Evolutionary conservation across 2,888 invertebrate species (phyloP).

Genomic region (Leptothorax acervorum): DNA sequence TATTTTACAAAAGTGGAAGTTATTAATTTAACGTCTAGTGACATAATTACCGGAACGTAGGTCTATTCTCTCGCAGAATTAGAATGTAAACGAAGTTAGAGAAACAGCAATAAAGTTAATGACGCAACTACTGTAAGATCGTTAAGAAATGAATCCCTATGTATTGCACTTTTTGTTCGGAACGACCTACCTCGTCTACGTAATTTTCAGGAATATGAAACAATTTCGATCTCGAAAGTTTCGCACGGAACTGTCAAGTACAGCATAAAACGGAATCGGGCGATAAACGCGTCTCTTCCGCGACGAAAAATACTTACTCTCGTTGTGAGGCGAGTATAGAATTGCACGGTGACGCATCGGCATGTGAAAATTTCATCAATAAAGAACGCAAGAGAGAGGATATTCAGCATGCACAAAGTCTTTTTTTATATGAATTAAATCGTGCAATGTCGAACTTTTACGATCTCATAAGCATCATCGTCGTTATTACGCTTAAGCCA

Average conservation of each 20-base stretch:
- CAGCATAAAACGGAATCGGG: constrained; percentile 44
- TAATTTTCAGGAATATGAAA: constrained; percentile 47
- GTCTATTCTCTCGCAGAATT: constrained; percentile 20
- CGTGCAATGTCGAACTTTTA: constrained; percentile 16
- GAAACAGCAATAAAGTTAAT: constrained; percentile 36
- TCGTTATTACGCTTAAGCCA: not conserved
- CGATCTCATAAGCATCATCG: not conserved
- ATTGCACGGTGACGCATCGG: constrained; percentile 33
- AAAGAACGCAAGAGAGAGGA: not conserved
- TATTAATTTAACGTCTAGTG: not conserved
- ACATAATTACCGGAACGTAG: constrained; percentile 22
- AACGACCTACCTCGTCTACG: constrained; percentile 3
- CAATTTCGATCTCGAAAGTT: constrained; percentile 41
- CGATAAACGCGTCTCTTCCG: constrained; percentile 36
- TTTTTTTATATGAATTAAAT: constrained; percentile 15
- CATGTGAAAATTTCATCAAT: constrained; percentile 27
- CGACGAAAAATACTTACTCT: constrained; percentile 28
- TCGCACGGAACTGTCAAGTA: constrained; percentile 38
- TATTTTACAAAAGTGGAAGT: constrained; percentile 4
- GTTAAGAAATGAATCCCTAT: constrained; percentile 29
- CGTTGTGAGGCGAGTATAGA: constrained; percentile 22
- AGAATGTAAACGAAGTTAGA: constrained; percentile 35
- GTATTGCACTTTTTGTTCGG: constrained; percentile 17
- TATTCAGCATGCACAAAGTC: not conserved
- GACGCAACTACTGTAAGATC: constrained; percentile 19